Evolutionary conservation across 2,888 invertebrate species (phyloP), one percentile per base, ranked within the genome.

Genomic region (Drosophila fungiperda): DNA sequence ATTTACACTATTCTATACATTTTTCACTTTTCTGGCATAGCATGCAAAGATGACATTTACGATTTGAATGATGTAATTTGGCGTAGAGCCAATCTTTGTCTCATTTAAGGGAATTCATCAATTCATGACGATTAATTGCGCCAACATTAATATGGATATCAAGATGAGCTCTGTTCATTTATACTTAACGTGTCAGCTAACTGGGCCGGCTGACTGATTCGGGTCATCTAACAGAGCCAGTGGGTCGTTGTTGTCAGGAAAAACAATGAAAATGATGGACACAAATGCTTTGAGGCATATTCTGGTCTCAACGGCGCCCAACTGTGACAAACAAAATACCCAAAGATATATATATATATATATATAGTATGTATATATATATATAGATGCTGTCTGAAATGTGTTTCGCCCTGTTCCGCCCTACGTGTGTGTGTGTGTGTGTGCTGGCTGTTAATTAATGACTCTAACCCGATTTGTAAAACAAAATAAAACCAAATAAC

Each of bases 401-500:
- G 55, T 23, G 20, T 23, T 15, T 29, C 35, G 32, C 26, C 55
- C 26, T 9, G 5, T 33, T 15, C n/a, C 26, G 29, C 35, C 23
- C 49, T 48, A n/a, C 15, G 20, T 42, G 17, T 57, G 17, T 26
- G 23, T 63, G 20, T 40, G 11, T 62, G 49, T 32, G n/a, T 45
- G 12, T 60, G 48, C 63, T 76, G 76, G 67, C 59, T 53, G 68
- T 82, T 82, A 80, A 83, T 82, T 81, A 82, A 82, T 82, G 81
- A 83, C 77, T 77, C 68, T 83, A 80, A 80, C 81, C 83, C 80
- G 74, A 83, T 80, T 83, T 80, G 83, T 80, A 74, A 83, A 83
- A 69, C 74, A 83, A 77, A 71, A 80, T 76, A 80, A 82, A 80
- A 26, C 66, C 68, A 68, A 80, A 80, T 52, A 74, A 67, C 54